These are phyloP conservation scores for Anolis carolinensis DNA, from an alignment of 2,113 vertebrate genomes.

Conservation along the genomic window DNA sequence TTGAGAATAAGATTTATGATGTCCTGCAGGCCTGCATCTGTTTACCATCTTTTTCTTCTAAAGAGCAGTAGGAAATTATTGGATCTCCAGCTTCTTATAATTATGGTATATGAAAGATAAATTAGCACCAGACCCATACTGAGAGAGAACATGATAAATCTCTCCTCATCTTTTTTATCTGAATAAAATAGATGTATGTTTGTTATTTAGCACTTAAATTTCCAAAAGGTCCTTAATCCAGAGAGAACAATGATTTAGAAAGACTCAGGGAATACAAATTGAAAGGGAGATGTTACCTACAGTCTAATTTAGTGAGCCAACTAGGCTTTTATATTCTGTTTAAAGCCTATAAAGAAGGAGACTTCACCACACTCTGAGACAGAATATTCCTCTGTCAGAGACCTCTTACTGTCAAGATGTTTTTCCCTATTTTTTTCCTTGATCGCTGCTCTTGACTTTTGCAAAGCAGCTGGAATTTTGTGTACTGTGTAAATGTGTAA, in stretches of 20 bases:
- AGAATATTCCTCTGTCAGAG: too few species aligned
- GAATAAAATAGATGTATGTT: background rate
- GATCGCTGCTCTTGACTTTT: background rate
- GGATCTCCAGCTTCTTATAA: background rate
- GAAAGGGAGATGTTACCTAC: background rate
- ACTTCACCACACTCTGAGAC: too few species aligned
- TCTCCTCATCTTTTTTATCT: constrained; percentile 12
- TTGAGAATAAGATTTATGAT: constrained; percentile 1
- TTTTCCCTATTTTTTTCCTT: too few species aligned
- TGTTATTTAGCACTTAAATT: constrained; percentile 10
- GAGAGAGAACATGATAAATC: background rate
- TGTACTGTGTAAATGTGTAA: too few species aligned
- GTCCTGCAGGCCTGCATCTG: constrained; percentile 15
- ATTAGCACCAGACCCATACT: background rate
- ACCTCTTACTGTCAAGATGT: too few species aligned
- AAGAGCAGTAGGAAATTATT: background rate
- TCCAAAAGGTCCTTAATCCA: background rate
- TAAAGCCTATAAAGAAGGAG: too few species aligned
- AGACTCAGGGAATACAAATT: background rate
- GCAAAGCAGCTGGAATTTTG: background rate
- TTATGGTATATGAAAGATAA: background rate
- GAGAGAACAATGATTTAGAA: background rate
- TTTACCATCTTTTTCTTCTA: background rate
- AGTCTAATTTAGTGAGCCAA: background rate
- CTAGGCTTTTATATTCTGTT: too few species aligned